Evolutionary conservation across 2,888 invertebrate species (phyloP).

Genomic region (Eulithis prunata): DNA sequence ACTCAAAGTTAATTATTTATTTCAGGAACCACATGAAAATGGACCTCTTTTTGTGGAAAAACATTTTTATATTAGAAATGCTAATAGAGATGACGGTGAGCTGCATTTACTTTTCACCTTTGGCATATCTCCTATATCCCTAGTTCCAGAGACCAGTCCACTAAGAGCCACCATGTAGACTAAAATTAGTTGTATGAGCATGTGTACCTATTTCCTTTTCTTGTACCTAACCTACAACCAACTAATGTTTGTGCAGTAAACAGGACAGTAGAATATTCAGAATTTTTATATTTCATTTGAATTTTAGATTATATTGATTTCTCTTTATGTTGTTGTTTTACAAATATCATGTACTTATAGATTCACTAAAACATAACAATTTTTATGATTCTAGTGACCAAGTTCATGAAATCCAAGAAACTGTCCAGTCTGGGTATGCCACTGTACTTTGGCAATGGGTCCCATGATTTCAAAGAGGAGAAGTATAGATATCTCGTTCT

Average conservation of each 20-base stretch:
- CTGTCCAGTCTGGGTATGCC: constrained; percentile 93
- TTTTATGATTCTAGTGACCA: constrained; percentile 84
- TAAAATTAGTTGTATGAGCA: too few species aligned
- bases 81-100: constrained; percentile 88
- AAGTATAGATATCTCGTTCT: constrained; percentile 96
- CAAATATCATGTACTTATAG: too few species aligned
- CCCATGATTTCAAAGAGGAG: constrained; percentile 88
- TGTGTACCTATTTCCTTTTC: too few species aligned
- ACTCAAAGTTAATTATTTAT: neutral
- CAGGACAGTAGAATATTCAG: too few species aligned
- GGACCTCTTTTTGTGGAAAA: constrained; percentile 98
- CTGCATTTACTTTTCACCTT: constrained; percentile 35
- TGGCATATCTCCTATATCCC: too few species aligned
- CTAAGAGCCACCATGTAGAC: too few species aligned
- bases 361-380: neutral
- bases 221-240: too few species aligned
- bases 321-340: too few species aligned
- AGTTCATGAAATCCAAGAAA: constrained; percentile 88
- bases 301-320: too few species aligned
- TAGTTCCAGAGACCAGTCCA: too few species aligned
- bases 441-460: constrained; percentile 92
- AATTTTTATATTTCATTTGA: too few species aligned
- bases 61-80: constrained; percentile 93
- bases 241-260: too few species aligned
- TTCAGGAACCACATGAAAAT: constrained; percentile 94